These are phyloP conservation scores for Criorhina ranunculi DNA, from an alignment of 2,888 invertebrate genomes.

Conservation along the genomic window DNA sequence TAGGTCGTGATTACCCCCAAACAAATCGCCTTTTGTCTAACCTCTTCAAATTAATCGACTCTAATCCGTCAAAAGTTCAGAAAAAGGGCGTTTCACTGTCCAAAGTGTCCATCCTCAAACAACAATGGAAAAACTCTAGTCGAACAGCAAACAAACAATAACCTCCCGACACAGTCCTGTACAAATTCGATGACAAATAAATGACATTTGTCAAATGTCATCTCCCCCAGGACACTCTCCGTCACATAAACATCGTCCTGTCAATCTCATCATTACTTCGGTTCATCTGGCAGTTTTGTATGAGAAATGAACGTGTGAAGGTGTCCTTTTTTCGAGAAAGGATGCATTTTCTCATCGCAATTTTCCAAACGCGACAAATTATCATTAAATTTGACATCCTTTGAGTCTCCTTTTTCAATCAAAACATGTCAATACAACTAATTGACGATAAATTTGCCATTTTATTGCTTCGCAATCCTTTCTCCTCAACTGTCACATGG, in stretches of 20 bases:
- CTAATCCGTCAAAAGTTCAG: neutral
- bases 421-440: conserved; percentile 56
- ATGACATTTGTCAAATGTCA: conserved; percentile 25
- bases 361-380: conserved; percentile 12
- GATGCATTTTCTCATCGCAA: conserved; percentile 16
- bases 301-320: neutral
- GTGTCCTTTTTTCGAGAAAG: neutral
- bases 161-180: neutral
- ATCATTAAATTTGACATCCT: neutral
- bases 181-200: conserved; percentile 37
- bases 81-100: neutral
- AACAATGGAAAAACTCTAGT: neutral
- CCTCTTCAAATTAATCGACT: neutral
- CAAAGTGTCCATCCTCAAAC: neutral
- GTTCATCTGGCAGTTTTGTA: neutral
- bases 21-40: neutral
- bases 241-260: neutral
- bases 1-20: neutral
- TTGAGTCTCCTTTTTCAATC: conserved; percentile 40
- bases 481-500: neutral
- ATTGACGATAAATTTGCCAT: conserved; percentile 46
- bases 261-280: conserved; percentile 7
- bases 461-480: conserved; percentile 32
- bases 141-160: neutral
- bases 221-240: neutral